phyloP scores from a whole-genome alignment of 2,888 invertebrate species.

The Megamerina dolium region DNA sequence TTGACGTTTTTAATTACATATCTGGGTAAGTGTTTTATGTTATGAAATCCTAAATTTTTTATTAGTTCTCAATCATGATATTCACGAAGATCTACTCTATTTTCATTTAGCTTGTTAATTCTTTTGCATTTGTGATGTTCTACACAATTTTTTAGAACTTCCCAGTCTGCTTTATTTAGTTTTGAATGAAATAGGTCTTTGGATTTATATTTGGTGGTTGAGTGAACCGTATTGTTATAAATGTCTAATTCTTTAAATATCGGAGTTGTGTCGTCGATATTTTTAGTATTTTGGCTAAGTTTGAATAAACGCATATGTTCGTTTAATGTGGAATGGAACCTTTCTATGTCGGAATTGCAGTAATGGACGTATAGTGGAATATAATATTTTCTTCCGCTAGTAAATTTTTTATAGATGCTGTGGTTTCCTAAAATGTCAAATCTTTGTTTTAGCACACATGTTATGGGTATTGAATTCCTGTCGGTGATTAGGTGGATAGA shows the following conservation, averaged over 20 bases:
- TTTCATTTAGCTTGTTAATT: constrained; percentile 7
- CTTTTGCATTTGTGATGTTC: constrained; percentile 7
- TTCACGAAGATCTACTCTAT: constrained; percentile 5
- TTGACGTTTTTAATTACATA: constrained; percentile 16
- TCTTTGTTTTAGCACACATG: constrained; percentile 4
- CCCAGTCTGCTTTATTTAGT: constrained; percentile 12
- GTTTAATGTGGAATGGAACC: constrained; percentile 16
- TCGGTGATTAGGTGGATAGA: constrained; percentile 8
- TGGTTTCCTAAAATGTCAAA: constrained; percentile 10
- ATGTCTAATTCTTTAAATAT: constrained; percentile 15
- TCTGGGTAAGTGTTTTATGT: constrained; percentile 15
- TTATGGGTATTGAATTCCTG: constrained; percentile 10
- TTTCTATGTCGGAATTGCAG: constrained; percentile 11
- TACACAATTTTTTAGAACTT: constrained; percentile 5
- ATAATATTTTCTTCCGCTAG: constrained; percentile 5
- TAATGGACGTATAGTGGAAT: constrained; percentile 12
- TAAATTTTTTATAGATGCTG: constrained; percentile 10
- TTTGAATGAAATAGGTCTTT: constrained; percentile 14
- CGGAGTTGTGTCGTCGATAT: constrained; percentile 13
- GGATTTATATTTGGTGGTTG: constrained; percentile 14
- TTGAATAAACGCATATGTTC: constrained; percentile 16
- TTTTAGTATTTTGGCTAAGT: constrained; percentile 7
- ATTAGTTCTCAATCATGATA: constrained; percentile 12
- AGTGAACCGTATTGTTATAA: constrained; percentile 16
- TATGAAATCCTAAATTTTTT: constrained; percentile 20